These are phyloP conservation scores for Notodonta dromedarius DNA, from an alignment of 2,888 invertebrate genomes.

Conservation along the genomic window DNA sequence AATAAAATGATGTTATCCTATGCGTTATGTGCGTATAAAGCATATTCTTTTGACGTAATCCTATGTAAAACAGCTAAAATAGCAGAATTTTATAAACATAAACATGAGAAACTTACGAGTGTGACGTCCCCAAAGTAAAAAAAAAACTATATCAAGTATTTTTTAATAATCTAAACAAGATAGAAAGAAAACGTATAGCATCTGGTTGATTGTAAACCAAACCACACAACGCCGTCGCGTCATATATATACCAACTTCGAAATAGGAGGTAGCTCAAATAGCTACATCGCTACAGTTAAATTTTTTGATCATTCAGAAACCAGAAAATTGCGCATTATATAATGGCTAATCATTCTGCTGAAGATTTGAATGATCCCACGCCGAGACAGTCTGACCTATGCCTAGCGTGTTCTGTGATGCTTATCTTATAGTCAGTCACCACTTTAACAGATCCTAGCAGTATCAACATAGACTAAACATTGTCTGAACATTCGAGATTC, in stretches of 20 bases:
- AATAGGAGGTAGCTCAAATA: too few species aligned
- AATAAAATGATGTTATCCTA: conserved; percentile 28
- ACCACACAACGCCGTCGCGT: too few species aligned
- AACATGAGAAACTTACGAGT: too few species aligned
- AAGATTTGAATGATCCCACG: not conserved
- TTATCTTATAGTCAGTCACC: not conserved
- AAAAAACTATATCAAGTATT: too few species aligned
- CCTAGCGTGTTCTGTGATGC: not conserved
- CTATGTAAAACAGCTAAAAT: not conserved
- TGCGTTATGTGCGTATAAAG: conserved; percentile 1
- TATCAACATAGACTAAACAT: not conserved
- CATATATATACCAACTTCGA: too few species aligned
- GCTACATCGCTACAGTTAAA: too few species aligned
- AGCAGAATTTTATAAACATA: too few species aligned
- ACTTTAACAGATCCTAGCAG: not conserved
- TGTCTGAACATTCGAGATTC: not conserved
- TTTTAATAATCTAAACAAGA: too few species aligned
- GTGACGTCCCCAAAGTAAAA: too few species aligned
- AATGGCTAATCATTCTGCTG: not conserved
- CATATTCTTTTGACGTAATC: not conserved
- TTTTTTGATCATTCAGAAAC: too few species aligned
- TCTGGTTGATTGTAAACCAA: too few species aligned
- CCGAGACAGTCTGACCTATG: not conserved
- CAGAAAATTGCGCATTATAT: not conserved
- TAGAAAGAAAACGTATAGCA: too few species aligned